Base-by-base conservation (phyloP, 2,797 vertebrate species). In the Gobionotothen gibberifrons region DNA sequence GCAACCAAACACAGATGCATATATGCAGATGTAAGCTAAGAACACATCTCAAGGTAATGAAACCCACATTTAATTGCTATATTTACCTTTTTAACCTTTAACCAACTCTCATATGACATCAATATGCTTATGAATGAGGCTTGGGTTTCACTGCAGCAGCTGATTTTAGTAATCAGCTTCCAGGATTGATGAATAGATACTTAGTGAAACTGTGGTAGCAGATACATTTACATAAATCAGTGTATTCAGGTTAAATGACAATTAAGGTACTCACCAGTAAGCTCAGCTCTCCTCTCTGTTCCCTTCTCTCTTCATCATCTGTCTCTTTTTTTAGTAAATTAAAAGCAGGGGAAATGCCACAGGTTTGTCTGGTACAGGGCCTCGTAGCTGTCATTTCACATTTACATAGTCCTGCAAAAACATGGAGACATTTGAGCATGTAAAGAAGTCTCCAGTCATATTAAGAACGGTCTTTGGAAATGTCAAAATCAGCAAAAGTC, bases 281-380 rank as follows among this genome's bases (percentile, higher is more conserved):
- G 95, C 95, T 93, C 95, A 95, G 94, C 94, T 94, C 94, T 94
- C 61, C 86, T 87, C 83, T 86, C 87, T 68, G 74, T 51, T 26
- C 17, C 72, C 29, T 60, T 29, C 62, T 72, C 64, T 69, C 73
- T 63, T 40, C 59, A 54, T 67, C 54, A 67, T 57, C 69, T 76
- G 54, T 74, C 65, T 85, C 79, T 88, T 75, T 76, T 85, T 85
- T 5, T 4, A 86, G 76, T 85, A 77, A 90, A 93, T 89, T 66
- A 83, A 87, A 88, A 87, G 78, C 84, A 90, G 89, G 78, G 74
- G 85, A 77, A 92, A 93, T 93, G 95, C 96, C 94, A 94, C 96
- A 97, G 96, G 94, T 96, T 98, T 98, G 97, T 97, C 96, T 96
- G 94, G 94, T 96, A 95, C 93, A 79, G 93, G 92, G 92, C 93